These are phyloP conservation scores for Lagenorhynchus albirostris DNA, from an alignment of 2,113 vertebrate genomes.

Conservation along the genomic window DNA sequence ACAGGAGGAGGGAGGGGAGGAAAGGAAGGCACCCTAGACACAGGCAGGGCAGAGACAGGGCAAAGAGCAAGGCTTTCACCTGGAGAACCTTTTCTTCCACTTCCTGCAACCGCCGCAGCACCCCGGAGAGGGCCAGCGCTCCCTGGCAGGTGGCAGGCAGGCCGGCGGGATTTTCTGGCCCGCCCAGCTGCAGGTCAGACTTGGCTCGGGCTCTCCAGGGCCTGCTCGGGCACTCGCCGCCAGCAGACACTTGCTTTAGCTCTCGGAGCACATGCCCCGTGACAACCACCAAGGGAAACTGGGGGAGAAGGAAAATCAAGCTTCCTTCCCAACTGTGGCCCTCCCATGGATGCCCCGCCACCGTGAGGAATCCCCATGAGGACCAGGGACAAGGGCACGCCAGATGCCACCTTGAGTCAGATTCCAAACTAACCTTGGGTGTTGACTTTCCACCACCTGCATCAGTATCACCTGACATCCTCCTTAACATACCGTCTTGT, in stretches of 20 bases:
- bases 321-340: neutral
- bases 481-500: neutral
- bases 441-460: neutral
- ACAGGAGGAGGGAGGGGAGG: neutral
- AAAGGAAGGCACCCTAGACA: constrained; percentile 4
- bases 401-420: neutral
- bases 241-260: constrained; percentile 77
- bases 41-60: neutral
- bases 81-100: constrained; percentile 94
- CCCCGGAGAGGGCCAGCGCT: constrained; percentile 88
- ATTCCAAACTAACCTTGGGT: neutral
- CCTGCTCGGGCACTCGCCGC: constrained; percentile 78
- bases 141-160: constrained; percentile 85
- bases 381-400: neutral
- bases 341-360: neutral
- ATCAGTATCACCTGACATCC: neutral
- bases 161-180: constrained; percentile 78
- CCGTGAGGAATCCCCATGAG: neutral
- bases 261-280: constrained; percentile 81
- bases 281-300: constrained; percentile 45
- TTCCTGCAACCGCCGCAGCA: constrained; percentile 93
- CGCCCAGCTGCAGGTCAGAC: constrained; percentile 76
- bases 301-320: constrained; percentile 51
- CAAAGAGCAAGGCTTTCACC: constrained; percentile 84
- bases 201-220: constrained; percentile 80